These are phyloP conservation scores for Stercorarius parasiticus DNA, from an alignment of 2,113 vertebrate genomes.

Conservation along the genomic window DNA sequence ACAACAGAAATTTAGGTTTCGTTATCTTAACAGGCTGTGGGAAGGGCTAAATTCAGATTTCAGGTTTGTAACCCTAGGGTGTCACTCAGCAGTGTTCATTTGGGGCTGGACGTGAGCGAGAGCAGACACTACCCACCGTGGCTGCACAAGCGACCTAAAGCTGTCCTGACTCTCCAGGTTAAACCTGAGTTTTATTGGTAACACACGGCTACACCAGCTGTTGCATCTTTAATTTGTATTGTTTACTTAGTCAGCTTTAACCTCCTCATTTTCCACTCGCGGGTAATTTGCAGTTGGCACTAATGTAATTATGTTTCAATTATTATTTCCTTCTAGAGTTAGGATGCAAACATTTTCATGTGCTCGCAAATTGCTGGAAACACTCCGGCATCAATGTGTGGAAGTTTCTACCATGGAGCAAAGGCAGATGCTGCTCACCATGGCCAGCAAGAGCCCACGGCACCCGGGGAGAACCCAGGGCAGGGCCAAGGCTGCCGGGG, in stretches of 20 bases:
- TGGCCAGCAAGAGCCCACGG: neutral
- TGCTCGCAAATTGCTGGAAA: neutral
- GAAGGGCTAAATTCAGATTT: neutral
- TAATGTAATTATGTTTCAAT: neutral
- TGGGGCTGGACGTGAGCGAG: neutral
- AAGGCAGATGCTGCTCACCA: neutral
- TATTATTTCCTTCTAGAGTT: neutral
- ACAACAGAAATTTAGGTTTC: neutral
- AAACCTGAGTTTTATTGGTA: neutral
- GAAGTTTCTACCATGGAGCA: fast-evolving
- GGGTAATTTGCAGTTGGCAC: neutral
- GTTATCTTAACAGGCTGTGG: neutral
- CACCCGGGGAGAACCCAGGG: neutral
- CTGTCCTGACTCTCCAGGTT: neutral
- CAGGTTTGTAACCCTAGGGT: neutral
- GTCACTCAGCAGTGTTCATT: neutral
- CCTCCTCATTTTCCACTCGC: neutral
- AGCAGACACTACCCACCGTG: fast-evolving
- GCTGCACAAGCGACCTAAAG: neutral
- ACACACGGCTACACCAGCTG: fast-evolving
- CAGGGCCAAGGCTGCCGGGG: neutral
- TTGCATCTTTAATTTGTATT: neutral
- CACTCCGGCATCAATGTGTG: fast-evolving
- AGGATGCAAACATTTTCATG: neutral
- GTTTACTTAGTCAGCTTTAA: neutral